A percentile compares a stretch with the other conserved stretches of the same genome.
phyloP scores from a whole-genome alignment of 2,797 vertebrate genomes.

The Oreortyx pictus region DNA sequence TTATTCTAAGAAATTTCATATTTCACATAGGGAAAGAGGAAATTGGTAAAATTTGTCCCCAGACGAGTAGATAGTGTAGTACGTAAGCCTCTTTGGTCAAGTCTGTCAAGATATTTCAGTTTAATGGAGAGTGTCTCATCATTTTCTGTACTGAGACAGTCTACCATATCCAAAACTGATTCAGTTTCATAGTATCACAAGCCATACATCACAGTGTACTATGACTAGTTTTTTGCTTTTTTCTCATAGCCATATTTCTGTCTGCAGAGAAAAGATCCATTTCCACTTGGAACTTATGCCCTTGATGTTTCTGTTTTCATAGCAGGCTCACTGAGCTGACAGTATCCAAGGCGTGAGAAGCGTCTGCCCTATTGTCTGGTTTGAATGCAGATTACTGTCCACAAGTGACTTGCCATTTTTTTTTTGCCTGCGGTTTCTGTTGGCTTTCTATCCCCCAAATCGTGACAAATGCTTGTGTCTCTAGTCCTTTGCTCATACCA shows the following conservation, averaged over 20 bases:
- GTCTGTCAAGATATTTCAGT: neutral
- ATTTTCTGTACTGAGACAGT: constrained; percentile 14
- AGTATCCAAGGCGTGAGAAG: constrained; percentile 48
- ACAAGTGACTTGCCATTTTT: constrained; percentile 9
- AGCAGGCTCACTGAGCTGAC: neutral
- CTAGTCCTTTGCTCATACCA: constrained; percentile 15
- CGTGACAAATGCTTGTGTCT: neutral
- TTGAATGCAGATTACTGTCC: constrained; percentile 58
- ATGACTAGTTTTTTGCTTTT: constrained; percentile 18
- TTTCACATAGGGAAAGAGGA: neutral
- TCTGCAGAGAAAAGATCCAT: constrained; percentile 18
- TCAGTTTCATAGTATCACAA: constrained; percentile 50
- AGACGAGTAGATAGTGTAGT: neutral
- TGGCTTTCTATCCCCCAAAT: neutral
- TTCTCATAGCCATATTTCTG: constrained; percentile 44
- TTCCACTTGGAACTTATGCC: neutral
- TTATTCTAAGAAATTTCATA: neutral
- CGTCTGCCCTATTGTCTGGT: constrained; percentile 45
- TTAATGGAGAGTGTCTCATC: neutral
- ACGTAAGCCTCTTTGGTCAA: neutral
- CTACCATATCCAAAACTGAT: constrained; percentile 54
- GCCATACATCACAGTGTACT: neutral
- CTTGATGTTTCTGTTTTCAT: constrained; percentile 19
- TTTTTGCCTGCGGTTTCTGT: neutral
- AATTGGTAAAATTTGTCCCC: neutral